phyloP scores from a whole-genome alignment of 1,140 invertebrate genomes.

The Galleria mellonella region DNA sequence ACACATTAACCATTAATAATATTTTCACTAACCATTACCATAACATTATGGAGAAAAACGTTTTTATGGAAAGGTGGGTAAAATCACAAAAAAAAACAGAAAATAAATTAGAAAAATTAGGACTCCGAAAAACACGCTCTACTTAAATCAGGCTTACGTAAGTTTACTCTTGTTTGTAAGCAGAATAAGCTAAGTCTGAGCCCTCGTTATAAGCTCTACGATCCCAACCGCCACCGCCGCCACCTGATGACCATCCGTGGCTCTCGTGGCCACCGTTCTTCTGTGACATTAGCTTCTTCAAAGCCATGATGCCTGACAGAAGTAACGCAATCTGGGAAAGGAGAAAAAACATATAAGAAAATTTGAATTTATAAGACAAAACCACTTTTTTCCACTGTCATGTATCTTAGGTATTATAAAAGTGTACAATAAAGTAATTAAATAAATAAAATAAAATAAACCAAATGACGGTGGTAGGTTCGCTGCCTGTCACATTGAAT shows the following conservation, averaged over 20 bases:
- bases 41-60: no score
- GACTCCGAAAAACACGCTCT: no score
- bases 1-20: neutral
- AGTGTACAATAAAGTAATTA: no score
- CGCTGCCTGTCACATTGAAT: no score
- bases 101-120: neutral
- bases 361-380: no score
- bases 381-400: no score
- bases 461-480: no score
- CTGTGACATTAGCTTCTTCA: conserved; percentile 84
- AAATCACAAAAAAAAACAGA: neutral
- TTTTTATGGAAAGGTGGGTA: neutral
- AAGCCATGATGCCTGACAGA: conserved; percentile 83
- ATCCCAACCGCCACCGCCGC: conserved; percentile 76
- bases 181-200: conserved; percentile 81
- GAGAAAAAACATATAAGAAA: no score
- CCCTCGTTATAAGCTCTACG: conserved; percentile 64
- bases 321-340: conserved; percentile 79
- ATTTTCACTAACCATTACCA: no score
- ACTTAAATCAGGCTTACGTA: neutral
- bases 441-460: no score
- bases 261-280: conserved; percentile 75
- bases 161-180: conserved; percentile 62
- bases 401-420: no score
- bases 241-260: conserved; percentile 74